These are phyloP conservation scores for Heterodera schachtii DNA, from an alignment of 1,140 invertebrate genomes.

Conservation along the genomic window DNA sequence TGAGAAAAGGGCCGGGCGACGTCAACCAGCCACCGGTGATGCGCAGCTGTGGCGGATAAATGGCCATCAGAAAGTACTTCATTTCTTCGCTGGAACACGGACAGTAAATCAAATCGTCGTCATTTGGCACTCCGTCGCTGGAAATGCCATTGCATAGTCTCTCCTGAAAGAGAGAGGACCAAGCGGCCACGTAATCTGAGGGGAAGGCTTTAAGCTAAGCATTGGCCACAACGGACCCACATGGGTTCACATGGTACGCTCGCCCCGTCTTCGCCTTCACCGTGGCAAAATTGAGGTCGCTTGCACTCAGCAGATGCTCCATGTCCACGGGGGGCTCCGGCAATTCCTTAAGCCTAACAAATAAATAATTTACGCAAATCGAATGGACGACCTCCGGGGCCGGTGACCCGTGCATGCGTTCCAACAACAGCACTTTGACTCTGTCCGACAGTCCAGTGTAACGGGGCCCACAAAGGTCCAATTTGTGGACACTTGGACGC, in stretches of 20 bases:
- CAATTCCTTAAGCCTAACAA: slow-evolving; percentile 47
- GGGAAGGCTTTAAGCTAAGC: not conserved
- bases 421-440: slow-evolving; percentile 62
- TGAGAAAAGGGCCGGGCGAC: not conserved
- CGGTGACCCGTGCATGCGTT: slow-evolving; percentile 61
- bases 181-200: slow-evolving; percentile 59
- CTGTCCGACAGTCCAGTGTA: slow-evolving; percentile 62
- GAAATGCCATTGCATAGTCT: slow-evolving; percentile 44
- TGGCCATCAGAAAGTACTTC: slow-evolving; percentile 65
- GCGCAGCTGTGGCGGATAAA: slow-evolving; percentile 63
- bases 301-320: slow-evolving; percentile 59
- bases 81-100: slow-evolving; percentile 64
- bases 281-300: slow-evolving; percentile 60
- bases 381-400: slow-evolving; percentile 52
- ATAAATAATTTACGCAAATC: not conserved
- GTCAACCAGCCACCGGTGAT: slow-evolving; percentile 51
- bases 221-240: not conserved
- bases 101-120: slow-evolving; percentile 59
- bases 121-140: slow-evolving; percentile 18
- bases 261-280: slow-evolving; percentile 62
- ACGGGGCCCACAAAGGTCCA: slow-evolving; percentile 58
- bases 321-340: slow-evolving; percentile 62
- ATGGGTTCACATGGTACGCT: slow-evolving; percentile 63
- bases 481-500: slow-evolving; percentile 55
- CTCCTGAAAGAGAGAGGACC: slow-evolving; percentile 63